Percentiles rank a stretch among this genome's conserved stretches.
Evolutionary conservation across 2,113 vertebrate species (phyloP).

Genomic region (Leuciscus idus): DNA sequence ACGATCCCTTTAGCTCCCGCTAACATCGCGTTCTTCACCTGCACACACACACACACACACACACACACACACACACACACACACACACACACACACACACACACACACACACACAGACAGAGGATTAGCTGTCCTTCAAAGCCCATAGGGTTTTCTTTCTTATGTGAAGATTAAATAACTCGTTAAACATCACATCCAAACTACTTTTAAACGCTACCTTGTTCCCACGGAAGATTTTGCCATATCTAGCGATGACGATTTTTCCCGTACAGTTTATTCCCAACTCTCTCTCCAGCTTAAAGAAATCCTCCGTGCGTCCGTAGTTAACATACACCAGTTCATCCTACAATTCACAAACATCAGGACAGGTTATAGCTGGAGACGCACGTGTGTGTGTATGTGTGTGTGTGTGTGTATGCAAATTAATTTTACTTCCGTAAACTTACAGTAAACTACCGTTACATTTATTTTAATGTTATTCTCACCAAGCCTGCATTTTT

Average conservation of each 20-base stretch:
- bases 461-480: background rate
- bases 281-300: constrained; percentile 84
- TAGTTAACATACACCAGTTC: constrained; percentile 95
- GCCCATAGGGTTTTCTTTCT: background rate
- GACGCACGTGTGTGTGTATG: no score
- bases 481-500: background rate
- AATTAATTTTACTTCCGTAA: background rate
- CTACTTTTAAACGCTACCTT: constrained; percentile 77
- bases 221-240: constrained; percentile 96
- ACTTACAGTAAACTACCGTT: background rate
- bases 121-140: background rate
- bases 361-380: background rate
- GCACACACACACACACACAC: background rate
- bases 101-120: background rate
- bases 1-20: constrained; percentile 89
- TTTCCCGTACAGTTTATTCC: constrained; percentile 86
- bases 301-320: constrained; percentile 90
- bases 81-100: no score
- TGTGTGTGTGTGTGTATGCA: no score
- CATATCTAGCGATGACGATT: constrained; percentile 93
- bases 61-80: no score
- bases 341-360: constrained; percentile 71
- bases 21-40: constrained; percentile 93
- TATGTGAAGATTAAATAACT: background rate
- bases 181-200: background rate